Conservation (phyloP, 1,140 invertebrate genomes). For the Drosophila sproati region DNA sequence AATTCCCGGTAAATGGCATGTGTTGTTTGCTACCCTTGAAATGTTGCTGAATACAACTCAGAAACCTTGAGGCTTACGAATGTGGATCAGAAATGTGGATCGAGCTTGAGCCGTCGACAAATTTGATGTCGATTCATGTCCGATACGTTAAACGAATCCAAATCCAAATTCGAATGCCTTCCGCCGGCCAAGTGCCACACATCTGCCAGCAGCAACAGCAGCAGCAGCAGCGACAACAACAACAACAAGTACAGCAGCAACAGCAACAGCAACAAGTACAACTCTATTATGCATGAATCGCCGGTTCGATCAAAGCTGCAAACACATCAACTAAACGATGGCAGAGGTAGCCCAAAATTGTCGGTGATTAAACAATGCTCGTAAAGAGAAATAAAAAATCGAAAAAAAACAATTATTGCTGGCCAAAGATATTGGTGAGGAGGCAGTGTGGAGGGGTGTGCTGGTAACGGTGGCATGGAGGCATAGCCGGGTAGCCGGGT, state of each 20-base stretch:
- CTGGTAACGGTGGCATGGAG: no score
- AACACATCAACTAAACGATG: constrained; percentile 38
- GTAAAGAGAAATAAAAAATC: constrained; percentile 14
- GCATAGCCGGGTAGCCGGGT: not conserved
- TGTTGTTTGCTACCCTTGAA: constrained; percentile 25
- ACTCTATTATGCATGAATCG: constrained; percentile 39
- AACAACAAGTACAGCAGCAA: constrained; percentile 2
- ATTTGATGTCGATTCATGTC: constrained; percentile 45
- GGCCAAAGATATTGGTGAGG: constrained; percentile 1
- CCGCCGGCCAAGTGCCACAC: constrained; percentile 37
- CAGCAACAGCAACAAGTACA: constrained; percentile 20
- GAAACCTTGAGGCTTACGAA: constrained; percentile 12
- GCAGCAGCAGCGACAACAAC: constrained; percentile 15
- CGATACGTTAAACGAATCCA: constrained; percentile 20
- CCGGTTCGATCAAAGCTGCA: constrained; percentile 43
- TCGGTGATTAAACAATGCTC: constrained; percentile 53
- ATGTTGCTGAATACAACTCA: constrained; percentile 7
- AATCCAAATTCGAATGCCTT: constrained; percentile 42
- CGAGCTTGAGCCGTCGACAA: constrained; percentile 25
- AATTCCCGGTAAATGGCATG: constrained; percentile 17
- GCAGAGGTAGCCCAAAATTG: constrained; percentile 39
- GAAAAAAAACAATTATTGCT: constrained; percentile 33
- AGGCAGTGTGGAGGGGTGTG: not conserved
- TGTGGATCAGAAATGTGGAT: constrained; percentile 21
- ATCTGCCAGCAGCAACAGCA: constrained; percentile 31